These are phyloP conservation scores for Sminthopsis crassicaudata DNA, from an alignment of 2,113 vertebrate genomes.

Conservation along the genomic window DNA sequence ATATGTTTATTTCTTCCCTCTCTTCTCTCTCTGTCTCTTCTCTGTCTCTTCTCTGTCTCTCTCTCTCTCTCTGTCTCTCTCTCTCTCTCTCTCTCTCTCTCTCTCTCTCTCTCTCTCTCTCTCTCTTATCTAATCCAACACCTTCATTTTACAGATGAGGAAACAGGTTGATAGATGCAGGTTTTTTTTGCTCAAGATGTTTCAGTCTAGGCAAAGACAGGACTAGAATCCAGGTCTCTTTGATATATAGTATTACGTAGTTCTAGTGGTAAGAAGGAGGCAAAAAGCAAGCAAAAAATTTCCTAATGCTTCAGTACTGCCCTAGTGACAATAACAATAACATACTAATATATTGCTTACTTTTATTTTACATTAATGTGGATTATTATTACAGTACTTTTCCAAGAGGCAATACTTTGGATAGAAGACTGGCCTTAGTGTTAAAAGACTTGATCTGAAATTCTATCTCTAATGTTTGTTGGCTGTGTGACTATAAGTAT, in stretches of 20 bases:
- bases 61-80: too few species aligned
- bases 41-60: not conserved
- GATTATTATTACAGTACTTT: not conserved
- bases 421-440: not conserved
- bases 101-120: not conserved
- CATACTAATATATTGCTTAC: not conserved
- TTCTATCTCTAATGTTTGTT: not conserved
- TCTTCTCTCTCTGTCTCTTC: too few species aligned
- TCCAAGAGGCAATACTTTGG: not conserved
- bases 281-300: not conserved
- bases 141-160: not conserved
- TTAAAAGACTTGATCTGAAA: not conserved
- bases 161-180: not conserved
- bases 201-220: not conserved
- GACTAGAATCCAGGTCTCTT: not conserved
- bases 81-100: not conserved
- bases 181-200: not conserved
- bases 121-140: not conserved
- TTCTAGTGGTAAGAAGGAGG: not conserved
- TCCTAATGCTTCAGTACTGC: not conserved
- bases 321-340: not conserved
- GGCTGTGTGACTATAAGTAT: not conserved
- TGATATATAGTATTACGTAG: not conserved
- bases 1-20: not conserved
- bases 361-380: not conserved